phyloP scores from a whole-genome alignment of 2,113 vertebrate species.

The Apteryx owenii region DNA sequence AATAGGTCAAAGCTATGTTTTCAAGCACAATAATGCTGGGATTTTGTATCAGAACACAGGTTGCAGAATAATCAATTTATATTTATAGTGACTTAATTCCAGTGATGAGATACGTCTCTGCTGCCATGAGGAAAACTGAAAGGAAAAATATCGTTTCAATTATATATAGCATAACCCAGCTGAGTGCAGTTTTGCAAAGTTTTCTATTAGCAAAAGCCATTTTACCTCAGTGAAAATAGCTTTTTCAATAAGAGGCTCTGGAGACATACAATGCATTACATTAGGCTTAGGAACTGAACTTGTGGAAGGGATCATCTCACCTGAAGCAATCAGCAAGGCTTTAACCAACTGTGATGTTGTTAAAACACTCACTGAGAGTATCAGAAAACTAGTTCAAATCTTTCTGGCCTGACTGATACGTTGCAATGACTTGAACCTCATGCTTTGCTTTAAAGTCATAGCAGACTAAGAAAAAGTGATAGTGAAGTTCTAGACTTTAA shows the following conservation, averaged over 20 bases:
- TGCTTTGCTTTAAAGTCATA: not conserved
- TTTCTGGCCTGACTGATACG: not conserved
- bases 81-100: constrained; percentile 62
- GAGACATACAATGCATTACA: not conserved
- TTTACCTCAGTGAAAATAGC: not conserved
- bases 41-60: constrained; percentile 42
- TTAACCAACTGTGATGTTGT: not conserved
- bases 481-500: not conserved
- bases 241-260: not conserved
- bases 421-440: not conserved
- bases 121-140: constrained; percentile 14
- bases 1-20: constrained; percentile 18
- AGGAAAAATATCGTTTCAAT: constrained; percentile 19
- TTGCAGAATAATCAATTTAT: constrained; percentile 54
- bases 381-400: not conserved
- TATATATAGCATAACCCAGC: not conserved
- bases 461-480: not conserved
- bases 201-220: constrained; percentile 15
- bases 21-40: not conserved
- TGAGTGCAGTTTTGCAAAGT: constrained; percentile 8
- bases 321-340: not conserved
- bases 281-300: not conserved
- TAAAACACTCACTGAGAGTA: not conserved
- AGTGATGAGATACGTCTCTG: constrained; percentile 25
- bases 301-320: not conserved